phyloP scores from a whole-genome alignment of 1,140 invertebrate species.

The Papilio polytes region DNA sequence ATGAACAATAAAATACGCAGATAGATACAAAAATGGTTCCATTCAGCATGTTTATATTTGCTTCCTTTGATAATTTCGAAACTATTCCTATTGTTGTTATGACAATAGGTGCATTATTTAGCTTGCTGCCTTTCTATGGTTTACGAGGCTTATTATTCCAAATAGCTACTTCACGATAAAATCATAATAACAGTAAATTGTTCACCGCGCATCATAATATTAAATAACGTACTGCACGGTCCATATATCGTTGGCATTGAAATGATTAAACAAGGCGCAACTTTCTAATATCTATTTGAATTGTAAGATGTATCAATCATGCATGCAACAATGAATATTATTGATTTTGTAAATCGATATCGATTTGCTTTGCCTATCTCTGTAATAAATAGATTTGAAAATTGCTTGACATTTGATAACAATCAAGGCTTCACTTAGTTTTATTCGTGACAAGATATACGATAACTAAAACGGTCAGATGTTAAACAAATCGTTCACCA shows the following conservation, averaged over 20 bases:
- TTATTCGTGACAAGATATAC: conserved; percentile 20
- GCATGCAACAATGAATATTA: conserved; percentile 14
- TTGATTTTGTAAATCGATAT: conserved; percentile 17
- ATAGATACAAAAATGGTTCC: conserved; percentile 24
- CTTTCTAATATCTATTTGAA: conserved; percentile 48
- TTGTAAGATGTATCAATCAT: conserved; percentile 21
- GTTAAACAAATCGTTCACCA: conserved; percentile 17
- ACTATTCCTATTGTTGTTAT: conserved; percentile 38
- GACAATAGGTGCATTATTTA: conserved; percentile 35
- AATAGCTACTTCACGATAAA: conserved; percentile 59
- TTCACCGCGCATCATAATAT: conserved; percentile 41
- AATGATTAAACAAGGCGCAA: conserved; percentile 44
- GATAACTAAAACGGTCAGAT: conserved; percentile 29
- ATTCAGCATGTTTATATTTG: conserved; percentile 17
- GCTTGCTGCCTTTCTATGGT: conserved; percentile 54
- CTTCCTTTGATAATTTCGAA: conserved; percentile 33
- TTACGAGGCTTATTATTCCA: conserved; percentile 52
- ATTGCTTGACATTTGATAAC: conserved; percentile 46
- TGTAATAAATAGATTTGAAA: conserved; percentile 12
- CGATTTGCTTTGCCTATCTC: not conserved
- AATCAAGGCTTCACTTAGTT: conserved; percentile 8
- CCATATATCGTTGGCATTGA: conserved; percentile 47
- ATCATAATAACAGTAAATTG: conserved; percentile 53
- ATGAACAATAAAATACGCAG: not conserved
- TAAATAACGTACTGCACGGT: conserved; percentile 46